Conservation (phyloP, 1,140 invertebrate species). For the Meloidogyne hapla region DNA sequence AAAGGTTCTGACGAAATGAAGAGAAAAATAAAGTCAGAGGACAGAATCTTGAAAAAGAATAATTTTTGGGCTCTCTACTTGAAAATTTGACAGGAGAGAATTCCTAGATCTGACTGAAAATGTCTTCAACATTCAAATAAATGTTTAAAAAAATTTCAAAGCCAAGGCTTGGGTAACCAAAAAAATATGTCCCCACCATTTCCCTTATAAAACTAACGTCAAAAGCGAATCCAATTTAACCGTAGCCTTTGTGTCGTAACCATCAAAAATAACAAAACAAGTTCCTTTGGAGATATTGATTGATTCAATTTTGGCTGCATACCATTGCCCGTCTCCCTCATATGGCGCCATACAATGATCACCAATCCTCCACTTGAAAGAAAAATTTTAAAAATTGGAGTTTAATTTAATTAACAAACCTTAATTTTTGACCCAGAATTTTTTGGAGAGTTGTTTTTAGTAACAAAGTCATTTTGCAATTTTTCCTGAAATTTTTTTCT, state of each 20-base stretch:
- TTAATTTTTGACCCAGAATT: conserved; percentile 6
- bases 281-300: conserved; percentile 20
- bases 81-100: too few relatives aligned
- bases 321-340: conserved; percentile 39
- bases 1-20: too few relatives aligned
- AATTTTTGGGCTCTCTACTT: too few relatives aligned
- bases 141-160: too few relatives aligned
- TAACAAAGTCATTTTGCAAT: not conserved
- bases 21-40: too few relatives aligned
- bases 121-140: too few relatives aligned
- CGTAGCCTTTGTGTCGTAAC: conserved; percentile 38
- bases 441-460: conserved; percentile 9
- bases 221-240: conserved; percentile 44
- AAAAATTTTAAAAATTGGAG: not conserved
- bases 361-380: conserved; percentile 42
- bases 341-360: conserved; percentile 48
- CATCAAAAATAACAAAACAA: conserved; percentile 39
- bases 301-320: conserved; percentile 40
- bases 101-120: too few relatives aligned
- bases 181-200: too few relatives aligned
- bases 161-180: too few relatives aligned
- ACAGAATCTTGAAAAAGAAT: too few relatives aligned
- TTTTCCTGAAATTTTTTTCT: not conserved
- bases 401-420: not conserved
- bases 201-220: conserved; percentile 30